Evolutionary conservation across 53 echinoderm and acorn worm genomes (phyloP), one percentile per base, ranked within the genome.

Genomic region (Stichopus horrens): DNA sequence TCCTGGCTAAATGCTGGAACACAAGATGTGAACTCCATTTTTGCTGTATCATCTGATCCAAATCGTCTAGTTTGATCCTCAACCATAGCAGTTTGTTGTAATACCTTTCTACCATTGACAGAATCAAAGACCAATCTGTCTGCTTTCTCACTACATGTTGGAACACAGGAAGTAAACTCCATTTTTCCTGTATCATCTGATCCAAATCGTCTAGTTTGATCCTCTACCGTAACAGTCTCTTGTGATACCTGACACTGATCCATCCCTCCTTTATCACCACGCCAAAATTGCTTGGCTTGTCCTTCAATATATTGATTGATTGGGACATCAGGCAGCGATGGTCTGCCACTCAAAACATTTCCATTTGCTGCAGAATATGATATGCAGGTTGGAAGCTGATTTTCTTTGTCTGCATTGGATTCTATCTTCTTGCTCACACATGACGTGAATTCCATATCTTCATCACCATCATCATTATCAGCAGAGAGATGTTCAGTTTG

Each of bases 11-110:
- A 23, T 5, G 57, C 76, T n/a, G 83, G 78, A 9, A 90, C 9
- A 80, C 88, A 88, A 0, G 84, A 52, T 9, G 93, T 93, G 55
- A 93, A 77, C 55, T 93, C 93, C 93, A 93, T 93, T 55, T 78
- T 73, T 68, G 60, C 93, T 63, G 89, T 75, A 67, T 91, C 81
- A 0, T 74, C 88, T 1, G 89, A 52, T 52, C 66, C 57, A 75
- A 91, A 93, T 55, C 88, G 68, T 9, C 63, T 77, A 21, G 93
- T 93, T 22, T 89, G 89, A 21, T 93, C 91, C 5, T 79, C 89
- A 78, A 14, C 75, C 59, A 13, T 13, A 11, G 8, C n/a, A 53
- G 56, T 52, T 18, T 53, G 14, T 8, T 23, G 4, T 75, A 52
- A 23, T 37, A 75, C 75, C 75, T 16, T 75, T 20, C 37, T 13